Percentiles rank a stretch among this genome's conserved stretches.
These are phyloP conservation scores for Saccostrea echinata DNA, from an alignment of 1,140 invertebrate genomes.

Conservation along the genomic window DNA sequence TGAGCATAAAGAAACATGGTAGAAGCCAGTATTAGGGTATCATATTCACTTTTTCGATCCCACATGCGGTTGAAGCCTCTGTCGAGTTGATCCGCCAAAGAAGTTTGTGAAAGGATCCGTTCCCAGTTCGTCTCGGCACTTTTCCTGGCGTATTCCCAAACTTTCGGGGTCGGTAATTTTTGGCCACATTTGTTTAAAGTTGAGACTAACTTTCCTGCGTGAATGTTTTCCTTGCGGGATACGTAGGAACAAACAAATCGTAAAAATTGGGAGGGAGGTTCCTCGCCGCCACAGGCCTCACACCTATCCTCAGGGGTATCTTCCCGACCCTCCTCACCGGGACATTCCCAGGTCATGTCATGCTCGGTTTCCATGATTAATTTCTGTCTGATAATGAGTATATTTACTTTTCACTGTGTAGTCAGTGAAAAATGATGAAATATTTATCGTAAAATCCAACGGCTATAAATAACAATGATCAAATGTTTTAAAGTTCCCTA, in stretches of 20 bases:
- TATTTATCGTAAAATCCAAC: neutral
- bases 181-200: neutral
- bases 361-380: neutral
- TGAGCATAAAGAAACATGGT: conserved; percentile 6
- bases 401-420: neutral
- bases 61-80: neutral
- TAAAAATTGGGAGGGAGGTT: neutral
- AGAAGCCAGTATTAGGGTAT: neutral
- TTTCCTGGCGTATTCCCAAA: neutral
- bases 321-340: neutral
- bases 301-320: neutral
- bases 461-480: neutral
- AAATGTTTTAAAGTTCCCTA: too few relatives aligned
- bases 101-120: neutral
- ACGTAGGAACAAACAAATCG: neutral
- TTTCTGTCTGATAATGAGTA: neutral
- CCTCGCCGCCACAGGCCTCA: neutral
- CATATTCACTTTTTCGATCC: neutral
- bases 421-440: conserved; percentile 4
- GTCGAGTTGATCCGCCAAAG: neutral
- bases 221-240: neutral
- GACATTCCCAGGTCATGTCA: neutral
- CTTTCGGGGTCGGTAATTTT: neutral
- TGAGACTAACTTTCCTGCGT: conserved; percentile 16
- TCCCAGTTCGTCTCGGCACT: neutral